These are phyloP conservation scores for Apostichopus leukothele DNA, from an alignment of 53 echinoderm and acorn worm genomes.

Conservation along the genomic window DNA sequence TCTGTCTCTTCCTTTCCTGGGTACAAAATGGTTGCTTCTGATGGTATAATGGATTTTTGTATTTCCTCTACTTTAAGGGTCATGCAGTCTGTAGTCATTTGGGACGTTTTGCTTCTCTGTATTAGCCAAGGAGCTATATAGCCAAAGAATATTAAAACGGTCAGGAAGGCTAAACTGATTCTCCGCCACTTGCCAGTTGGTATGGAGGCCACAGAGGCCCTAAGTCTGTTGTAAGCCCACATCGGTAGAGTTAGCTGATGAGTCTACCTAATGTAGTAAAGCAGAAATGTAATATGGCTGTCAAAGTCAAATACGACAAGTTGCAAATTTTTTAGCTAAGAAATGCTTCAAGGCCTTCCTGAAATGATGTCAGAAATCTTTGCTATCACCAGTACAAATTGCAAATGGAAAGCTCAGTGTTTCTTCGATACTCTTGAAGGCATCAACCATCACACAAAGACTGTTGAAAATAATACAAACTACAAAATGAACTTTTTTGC, in stretches of 20 bases:
- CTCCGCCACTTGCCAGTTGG: conserved; percentile 65
- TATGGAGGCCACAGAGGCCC: conserved; percentile 54
- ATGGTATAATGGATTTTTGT: conserved; percentile 52
- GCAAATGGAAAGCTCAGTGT: too few relatives aligned
- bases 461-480: too few relatives aligned
- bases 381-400: too few relatives aligned
- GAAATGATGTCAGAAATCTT: too few relatives aligned
- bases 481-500: too few relatives aligned
- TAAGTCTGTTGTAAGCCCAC: conserved; percentile 64
- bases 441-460: too few relatives aligned
- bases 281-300: too few relatives aligned
- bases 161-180: conserved; percentile 56
- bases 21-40: conserved; percentile 63
- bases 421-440: too few relatives aligned
- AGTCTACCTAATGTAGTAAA: too few relatives aligned
- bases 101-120: conserved; percentile 79
- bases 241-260: conserved; percentile 5
- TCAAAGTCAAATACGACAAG: too few relatives aligned
- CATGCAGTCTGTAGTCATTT: conserved; percentile 84
- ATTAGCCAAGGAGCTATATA: conserved; percentile 91
- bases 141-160: conserved; percentile 70
- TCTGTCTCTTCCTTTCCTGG: conserved; percentile 49
- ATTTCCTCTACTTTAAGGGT: conserved; percentile 68
- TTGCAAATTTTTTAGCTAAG: too few relatives aligned
- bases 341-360: too few relatives aligned